Conservation (phyloP, 35 echinoderm and acorn worm genomes). For the Nesometra sesokonis region DNA sequence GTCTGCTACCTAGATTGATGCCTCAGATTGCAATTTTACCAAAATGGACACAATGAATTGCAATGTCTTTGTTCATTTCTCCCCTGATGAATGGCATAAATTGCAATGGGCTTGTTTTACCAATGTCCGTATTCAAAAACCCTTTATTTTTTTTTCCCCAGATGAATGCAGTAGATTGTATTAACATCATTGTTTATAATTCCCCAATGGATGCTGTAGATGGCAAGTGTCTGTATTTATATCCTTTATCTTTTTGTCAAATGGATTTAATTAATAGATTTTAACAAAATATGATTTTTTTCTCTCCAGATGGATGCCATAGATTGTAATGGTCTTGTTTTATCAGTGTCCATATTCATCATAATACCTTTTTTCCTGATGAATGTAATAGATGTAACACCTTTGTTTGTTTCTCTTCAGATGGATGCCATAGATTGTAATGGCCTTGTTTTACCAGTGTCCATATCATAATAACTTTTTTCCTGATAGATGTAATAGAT, state of each 20-base stretch:
- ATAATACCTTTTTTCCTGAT: too few species aligned
- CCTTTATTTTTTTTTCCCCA: too few species aligned
- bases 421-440: constrained; percentile 76
- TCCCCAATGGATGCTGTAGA: constrained; percentile 83
- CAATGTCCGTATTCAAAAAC: constrained; percentile 84
- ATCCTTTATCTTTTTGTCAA: too few species aligned
- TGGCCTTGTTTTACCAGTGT: constrained; percentile 78
- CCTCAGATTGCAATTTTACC: too few species aligned
- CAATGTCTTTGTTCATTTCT: neutral
- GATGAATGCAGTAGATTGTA: too few species aligned
- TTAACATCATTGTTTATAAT: neutral
- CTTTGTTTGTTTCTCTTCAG: constrained; percentile 19
- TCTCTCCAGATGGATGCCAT: constrained; percentile 74
- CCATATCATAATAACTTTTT: too few species aligned
- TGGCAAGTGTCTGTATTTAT: constrained; percentile 62
- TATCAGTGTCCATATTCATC: constrained; percentile 80
- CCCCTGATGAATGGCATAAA: constrained; percentile 84
- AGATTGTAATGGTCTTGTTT: constrained; percentile 63
- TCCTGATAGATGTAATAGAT: too few species aligned
- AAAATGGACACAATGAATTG: too few species aligned
- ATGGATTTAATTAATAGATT: too few species aligned
- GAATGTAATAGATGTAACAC: too few species aligned
- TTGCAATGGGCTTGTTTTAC: constrained; percentile 64
- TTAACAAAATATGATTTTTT: neutral
- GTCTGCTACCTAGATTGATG: constrained; percentile 69